A percentile compares a stretch with the other conserved stretches of the same genome.
Evolutionary conservation across 2,888 invertebrate species (phyloP).

Genomic region (Junonia oenone): DNA sequence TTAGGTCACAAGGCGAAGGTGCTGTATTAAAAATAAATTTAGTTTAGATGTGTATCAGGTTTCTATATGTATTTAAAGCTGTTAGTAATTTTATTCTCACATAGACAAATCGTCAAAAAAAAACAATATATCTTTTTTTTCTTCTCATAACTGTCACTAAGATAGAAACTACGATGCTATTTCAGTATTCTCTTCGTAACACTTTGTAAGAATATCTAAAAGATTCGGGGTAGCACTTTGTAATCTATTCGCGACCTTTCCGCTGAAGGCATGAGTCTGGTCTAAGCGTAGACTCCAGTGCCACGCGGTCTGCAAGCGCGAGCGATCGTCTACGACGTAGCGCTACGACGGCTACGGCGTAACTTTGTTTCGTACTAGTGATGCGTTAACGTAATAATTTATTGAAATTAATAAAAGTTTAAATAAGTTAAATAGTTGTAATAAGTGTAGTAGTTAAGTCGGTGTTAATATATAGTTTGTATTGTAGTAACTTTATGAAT

Average conservation of each 20-base stretch:
- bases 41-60: too few relatives aligned
- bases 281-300: conserved; percentile 43
- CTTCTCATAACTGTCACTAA: too few relatives aligned
- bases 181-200: not conserved
- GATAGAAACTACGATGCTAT: not conserved
- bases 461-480: not conserved
- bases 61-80: too few relatives aligned
- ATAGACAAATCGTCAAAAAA: too few relatives aligned
- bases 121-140: too few relatives aligned
- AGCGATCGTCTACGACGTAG: conserved; percentile 62
- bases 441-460: not conserved
- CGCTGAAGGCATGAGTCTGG: conserved; percentile 12
- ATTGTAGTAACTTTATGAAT: not conserved
- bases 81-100: too few relatives aligned
- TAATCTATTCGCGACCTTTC: conserved; percentile 12
- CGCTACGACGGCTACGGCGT: conserved; percentile 33
- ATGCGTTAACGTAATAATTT: not conserved
- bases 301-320: conserved; percentile 54
- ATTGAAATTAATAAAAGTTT: not conserved
- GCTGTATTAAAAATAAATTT: too few relatives aligned
- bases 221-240: conserved; percentile 1
- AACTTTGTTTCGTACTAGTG: conserved; percentile 26
- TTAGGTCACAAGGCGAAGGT: too few relatives aligned
- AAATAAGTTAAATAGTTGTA: not conserved
- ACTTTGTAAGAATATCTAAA: conserved; percentile 6